Percentiles rank a stretch among this genome's conserved stretches.
phyloP scores from a whole-genome alignment of 2,113 vertebrate species.

The Ancistrus triradiatus region DNA sequence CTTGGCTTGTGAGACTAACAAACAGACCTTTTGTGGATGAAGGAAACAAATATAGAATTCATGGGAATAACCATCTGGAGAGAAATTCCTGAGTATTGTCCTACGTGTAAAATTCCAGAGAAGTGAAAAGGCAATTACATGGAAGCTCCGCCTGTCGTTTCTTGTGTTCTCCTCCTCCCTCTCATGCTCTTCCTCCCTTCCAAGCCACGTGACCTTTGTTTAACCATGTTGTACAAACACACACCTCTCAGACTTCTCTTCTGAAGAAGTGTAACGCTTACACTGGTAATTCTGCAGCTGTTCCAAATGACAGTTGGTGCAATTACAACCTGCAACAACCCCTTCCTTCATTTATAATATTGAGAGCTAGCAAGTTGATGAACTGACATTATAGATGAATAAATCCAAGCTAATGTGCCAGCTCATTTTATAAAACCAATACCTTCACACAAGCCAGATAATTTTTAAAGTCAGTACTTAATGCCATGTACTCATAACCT shows the following conservation, averaged over 20 bases:
- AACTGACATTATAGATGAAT: too few species aligned
- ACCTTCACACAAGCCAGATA: too few species aligned
- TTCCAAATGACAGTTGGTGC: neutral
- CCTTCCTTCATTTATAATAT: neutral
- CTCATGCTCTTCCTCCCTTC: neutral
- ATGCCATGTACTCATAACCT: too few species aligned
- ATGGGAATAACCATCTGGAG: conserved; percentile 2
- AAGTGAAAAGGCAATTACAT: conserved; percentile 39
- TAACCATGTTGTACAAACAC: neutral
- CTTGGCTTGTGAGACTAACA: too few species aligned
- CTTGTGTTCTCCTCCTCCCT: neutral
- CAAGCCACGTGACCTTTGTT: conserved; percentile 8
- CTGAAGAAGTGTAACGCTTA: neutral
- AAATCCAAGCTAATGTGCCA: too few species aligned
- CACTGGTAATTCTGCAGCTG: conserved; percentile 5
- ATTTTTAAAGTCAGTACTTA: too few species aligned
- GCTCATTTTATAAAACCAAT: too few species aligned
- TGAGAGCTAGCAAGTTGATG: too few species aligned
- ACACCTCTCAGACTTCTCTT: neutral
- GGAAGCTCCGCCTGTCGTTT: neutral
- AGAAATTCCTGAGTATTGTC: conserved; percentile 58
- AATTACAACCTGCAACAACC: neutral
- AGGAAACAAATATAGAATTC: too few species aligned
- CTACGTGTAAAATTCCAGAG: conserved; percentile 55
- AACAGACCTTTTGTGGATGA: too few species aligned